These are phyloP conservation scores for Tinea semifulvella DNA, from an alignment of 2,888 invertebrate genomes.

Conservation along the genomic window DNA sequence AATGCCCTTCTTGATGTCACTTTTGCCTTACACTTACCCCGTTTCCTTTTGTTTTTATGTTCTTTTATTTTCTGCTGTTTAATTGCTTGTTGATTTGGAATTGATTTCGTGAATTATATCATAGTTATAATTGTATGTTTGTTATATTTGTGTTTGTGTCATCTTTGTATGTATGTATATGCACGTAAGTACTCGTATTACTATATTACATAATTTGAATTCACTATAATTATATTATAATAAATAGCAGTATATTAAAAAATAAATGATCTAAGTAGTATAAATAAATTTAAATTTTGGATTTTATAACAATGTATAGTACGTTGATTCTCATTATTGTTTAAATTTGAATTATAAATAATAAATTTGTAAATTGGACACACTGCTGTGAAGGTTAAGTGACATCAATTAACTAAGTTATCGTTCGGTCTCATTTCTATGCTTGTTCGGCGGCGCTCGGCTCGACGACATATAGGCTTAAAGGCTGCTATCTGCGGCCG, in stretches of 20 bases:
- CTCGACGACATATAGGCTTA: slow-evolving; percentile 45
- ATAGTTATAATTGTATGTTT: slow-evolving; percentile 3
- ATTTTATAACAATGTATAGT: background rate
- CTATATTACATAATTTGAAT: background rate
- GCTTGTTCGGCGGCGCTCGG: slow-evolving; percentile 38
- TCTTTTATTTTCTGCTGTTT: slow-evolving; percentile 16
- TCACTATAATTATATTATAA: no score
- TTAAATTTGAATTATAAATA: no score
- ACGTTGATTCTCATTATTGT: background rate
- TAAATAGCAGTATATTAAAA: background rate
- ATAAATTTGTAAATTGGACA: background rate
- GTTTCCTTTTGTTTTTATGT: slow-evolving; percentile 18
- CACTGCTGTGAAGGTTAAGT: slow-evolving; percentile 10
- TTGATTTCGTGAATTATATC: background rate
- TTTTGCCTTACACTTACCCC: slow-evolving; percentile 3
- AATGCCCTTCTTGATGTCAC: slow-evolving; percentile 18
- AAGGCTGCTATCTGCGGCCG: slow-evolving; percentile 68
- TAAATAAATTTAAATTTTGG: background rate
- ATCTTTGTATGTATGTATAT: background rate
- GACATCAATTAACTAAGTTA: slow-evolving; percentile 18
- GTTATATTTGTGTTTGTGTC: slow-evolving; percentile 14
- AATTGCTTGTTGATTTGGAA: background rate
- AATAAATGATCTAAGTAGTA: background rate
- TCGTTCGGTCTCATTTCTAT: slow-evolving; percentile 59
- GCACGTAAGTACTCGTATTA: slow-evolving; percentile 14